phyloP scores from a whole-genome alignment of 2,888 invertebrate species.

The Torymus auratus region DNA sequence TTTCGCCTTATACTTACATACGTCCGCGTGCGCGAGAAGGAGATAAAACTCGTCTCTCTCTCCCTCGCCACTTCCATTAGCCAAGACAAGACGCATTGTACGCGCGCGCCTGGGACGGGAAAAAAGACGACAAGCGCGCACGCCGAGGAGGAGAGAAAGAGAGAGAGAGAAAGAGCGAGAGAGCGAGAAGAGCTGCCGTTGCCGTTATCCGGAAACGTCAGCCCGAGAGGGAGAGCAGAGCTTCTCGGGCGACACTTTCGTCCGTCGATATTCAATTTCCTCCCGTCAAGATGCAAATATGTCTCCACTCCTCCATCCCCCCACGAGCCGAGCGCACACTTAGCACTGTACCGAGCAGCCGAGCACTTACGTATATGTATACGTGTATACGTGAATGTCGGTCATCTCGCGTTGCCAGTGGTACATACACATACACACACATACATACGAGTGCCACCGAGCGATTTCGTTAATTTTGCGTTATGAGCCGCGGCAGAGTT shows the following conservation, averaged over 20 bases:
- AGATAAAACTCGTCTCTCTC: slow-evolving; percentile 35
- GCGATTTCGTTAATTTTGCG: too few species aligned
- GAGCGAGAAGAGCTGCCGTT: slow-evolving; percentile 6
- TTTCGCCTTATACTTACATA: slow-evolving; percentile 11
- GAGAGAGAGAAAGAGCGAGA: background rate
- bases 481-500: too few species aligned
- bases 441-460: too few species aligned
- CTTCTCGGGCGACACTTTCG: slow-evolving; percentile 59
- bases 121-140: too few species aligned
- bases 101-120: background rate
- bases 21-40: background rate
- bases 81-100: slow-evolving; percentile 48
- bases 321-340: too few species aligned
- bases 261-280: slow-evolving; percentile 71
- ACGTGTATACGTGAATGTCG: too few species aligned
- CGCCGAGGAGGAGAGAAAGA: background rate
- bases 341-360: too few species aligned
- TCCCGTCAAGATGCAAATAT: slow-evolving; percentile 65
- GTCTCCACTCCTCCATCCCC: background rate
- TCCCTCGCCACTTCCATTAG: slow-evolving; percentile 36
- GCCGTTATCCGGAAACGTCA: slow-evolving; percentile 50
- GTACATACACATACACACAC: too few species aligned
- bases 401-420: too few species aligned
- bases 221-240: slow-evolving; percentile 9
- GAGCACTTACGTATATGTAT: too few species aligned